Evolutionary conservation across 2,797 vertebrate genomes (phyloP).

Genomic region (Podarcis siculus): DNA sequence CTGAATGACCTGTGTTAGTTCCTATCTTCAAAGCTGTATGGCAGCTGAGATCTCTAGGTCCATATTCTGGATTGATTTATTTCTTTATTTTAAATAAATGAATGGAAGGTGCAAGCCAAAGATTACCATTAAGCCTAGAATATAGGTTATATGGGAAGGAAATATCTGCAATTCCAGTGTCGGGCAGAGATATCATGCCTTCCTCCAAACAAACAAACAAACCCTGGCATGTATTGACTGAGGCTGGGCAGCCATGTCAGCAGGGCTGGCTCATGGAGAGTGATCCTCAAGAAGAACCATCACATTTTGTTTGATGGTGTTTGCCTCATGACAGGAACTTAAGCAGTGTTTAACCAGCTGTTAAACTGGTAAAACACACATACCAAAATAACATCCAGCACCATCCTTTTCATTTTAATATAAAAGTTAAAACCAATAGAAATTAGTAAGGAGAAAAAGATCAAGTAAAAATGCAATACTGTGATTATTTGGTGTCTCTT

Average conservation of each 20-base stretch:
- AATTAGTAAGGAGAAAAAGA: conserved; percentile 24
- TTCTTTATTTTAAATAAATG: neutral
- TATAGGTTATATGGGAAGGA: neutral
- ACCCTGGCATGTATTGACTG: conserved; percentile 14
- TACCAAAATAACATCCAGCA: conserved; percentile 15
- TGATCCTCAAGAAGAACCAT: conserved; percentile 69
- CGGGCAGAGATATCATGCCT: neutral
- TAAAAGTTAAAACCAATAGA: conserved; percentile 53
- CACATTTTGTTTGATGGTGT: conserved; percentile 68
- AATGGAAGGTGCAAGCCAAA: neutral
- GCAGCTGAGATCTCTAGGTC: neutral
- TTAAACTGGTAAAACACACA: conserved; percentile 57
- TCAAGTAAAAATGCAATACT: conserved; percentile 29
- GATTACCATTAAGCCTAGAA: neutral
- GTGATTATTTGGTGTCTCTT: conserved; percentile 42
- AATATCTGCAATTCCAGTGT: neutral
- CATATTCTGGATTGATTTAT: too few relatives aligned
- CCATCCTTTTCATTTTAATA: conserved; percentile 65
- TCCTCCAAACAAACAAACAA: neutral
- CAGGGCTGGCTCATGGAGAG: conserved; percentile 41
- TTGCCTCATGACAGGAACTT: conserved; percentile 70
- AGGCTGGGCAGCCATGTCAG: conserved; percentile 64
- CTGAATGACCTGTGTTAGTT: neutral
- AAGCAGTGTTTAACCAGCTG: conserved; percentile 71
- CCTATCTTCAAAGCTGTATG: neutral